Evolutionary conservation across 2,797 vertebrate genomes (phyloP).

Genomic region (Phalanger gymnotis): DNA sequence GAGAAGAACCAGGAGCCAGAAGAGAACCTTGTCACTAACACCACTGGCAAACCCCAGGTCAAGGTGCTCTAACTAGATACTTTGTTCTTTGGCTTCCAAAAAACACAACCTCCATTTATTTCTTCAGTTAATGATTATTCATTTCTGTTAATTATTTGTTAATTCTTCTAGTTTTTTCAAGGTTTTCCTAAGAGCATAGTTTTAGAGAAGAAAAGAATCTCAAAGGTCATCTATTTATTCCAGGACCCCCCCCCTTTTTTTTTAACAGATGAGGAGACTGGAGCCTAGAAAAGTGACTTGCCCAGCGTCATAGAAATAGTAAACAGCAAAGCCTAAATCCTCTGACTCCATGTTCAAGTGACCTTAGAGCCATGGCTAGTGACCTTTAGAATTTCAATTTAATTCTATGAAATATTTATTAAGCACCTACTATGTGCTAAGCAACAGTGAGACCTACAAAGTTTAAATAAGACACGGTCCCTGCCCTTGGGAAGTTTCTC

Average conservation of each 20-base stretch:
- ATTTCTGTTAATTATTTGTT: background rate
- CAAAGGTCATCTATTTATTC: background rate
- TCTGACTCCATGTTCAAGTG: background rate
- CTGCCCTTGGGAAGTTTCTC: background rate
- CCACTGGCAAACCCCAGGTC: background rate
- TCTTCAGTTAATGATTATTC: background rate
- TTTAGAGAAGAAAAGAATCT: background rate
- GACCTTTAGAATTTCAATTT: background rate
- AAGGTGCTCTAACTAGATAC: background rate
- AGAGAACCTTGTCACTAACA: background rate
- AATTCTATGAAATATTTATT: background rate
- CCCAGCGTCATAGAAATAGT: background rate
- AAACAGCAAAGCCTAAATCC: background rate
- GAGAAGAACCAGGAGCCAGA: background rate
- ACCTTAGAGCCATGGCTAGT: background rate
- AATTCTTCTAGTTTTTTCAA: background rate
- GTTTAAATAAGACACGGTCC: background rate
- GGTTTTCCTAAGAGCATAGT: background rate
- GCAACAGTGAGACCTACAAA: background rate
- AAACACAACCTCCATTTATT: background rate
- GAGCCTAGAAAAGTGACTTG: background rate
- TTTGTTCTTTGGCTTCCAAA: background rate
- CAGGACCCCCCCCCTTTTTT: background rate
- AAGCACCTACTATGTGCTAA: background rate
- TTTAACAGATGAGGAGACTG: background rate